Conservation (phyloP, 2,888 invertebrate species). For the Busseola fusca region DNA sequence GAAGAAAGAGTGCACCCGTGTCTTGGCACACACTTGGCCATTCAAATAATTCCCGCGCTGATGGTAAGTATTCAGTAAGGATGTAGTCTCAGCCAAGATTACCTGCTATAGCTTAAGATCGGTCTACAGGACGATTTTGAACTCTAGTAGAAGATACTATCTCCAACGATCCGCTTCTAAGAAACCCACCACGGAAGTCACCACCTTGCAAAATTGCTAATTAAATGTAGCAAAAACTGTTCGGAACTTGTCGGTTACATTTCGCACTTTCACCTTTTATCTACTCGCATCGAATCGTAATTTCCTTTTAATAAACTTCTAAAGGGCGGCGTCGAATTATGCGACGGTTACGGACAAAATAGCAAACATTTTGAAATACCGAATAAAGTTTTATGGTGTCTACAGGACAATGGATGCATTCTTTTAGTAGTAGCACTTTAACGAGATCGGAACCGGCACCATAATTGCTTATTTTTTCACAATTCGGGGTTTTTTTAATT, state of each 20-base stretch:
- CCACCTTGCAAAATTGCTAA: conserved; percentile 21
- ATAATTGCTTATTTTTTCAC: no score
- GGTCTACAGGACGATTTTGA: background rate
- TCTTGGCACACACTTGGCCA: background rate
- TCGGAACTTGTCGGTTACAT: conserved; percentile 31
- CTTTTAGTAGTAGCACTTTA: conserved; percentile 7
- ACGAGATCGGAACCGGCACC: no score
- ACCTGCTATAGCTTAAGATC: no score
- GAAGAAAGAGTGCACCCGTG: background rate
- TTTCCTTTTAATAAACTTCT: conserved; percentile 47
- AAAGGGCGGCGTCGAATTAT: conserved; percentile 37
- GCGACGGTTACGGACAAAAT: conserved; percentile 23
- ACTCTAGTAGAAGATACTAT: background rate
- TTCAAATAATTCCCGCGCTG: background rate
- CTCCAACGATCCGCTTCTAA: background rate
- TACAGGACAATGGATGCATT: conserved; percentile 19
- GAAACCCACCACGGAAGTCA: background rate
- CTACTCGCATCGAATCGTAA: conserved; percentile 44
- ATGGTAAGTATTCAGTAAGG: no score
- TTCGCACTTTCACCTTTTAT: conserved; percentile 46
- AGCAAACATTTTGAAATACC: conserved; percentile 46
- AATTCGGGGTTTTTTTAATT: no score
- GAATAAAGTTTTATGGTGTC: conserved; percentile 19
- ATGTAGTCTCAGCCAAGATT: background rate
- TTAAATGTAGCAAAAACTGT: conserved; percentile 37